A percentile compares a stretch with the other conserved stretches of the same genome.
Conservation (phyloP, 2,113 vertebrate genomes). For the Epinephelus fuscoguttatus region DNA sequence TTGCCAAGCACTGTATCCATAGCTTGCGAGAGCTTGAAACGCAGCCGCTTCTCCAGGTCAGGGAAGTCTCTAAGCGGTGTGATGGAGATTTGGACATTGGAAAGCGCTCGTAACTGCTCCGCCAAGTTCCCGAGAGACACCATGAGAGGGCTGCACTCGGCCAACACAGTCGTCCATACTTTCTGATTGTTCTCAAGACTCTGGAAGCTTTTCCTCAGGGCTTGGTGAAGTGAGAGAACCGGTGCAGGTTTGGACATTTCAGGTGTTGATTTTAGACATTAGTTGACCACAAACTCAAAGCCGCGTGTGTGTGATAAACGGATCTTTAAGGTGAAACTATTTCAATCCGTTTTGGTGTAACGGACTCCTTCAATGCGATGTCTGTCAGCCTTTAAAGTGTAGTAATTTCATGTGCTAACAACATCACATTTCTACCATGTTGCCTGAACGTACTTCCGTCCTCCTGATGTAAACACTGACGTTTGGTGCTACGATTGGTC, state of each 20-base stretch:
- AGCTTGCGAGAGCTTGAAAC: conserved; percentile 85
- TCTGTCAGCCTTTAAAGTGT: not conserved
- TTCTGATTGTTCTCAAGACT: conserved; percentile 74
- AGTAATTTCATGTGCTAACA: not conserved
- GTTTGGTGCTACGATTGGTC: conserved; percentile 19
- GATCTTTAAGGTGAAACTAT: not conserved
- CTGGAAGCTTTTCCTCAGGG: conserved; percentile 84
- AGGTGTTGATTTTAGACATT: not conserved
- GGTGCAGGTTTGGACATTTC: conserved; percentile 72
- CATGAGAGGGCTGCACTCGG: conserved; percentile 82
- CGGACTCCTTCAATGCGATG: fast-evolving
- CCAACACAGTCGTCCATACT: conserved; percentile 78
- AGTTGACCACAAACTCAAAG: not conserved
- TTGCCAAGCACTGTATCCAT: conserved; percentile 83
- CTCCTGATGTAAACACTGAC: conserved; percentile 54
- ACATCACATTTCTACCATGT: conserved; percentile 40
- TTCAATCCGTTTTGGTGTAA: not conserved
- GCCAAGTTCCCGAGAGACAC: conserved; percentile 87
- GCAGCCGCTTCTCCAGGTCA: conserved; percentile 83
- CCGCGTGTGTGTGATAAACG: fast-evolving
- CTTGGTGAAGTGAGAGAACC: conserved; percentile 68
- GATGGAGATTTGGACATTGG: conserved; percentile 73
- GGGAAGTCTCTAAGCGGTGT: conserved; percentile 84
- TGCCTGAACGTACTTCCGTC: conserved; percentile 50
- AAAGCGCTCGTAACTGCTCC: conserved; percentile 85